Evolutionary conservation across 2,113 vertebrate species (phyloP).

Genomic region (Zosterops borbonicus): DNA sequence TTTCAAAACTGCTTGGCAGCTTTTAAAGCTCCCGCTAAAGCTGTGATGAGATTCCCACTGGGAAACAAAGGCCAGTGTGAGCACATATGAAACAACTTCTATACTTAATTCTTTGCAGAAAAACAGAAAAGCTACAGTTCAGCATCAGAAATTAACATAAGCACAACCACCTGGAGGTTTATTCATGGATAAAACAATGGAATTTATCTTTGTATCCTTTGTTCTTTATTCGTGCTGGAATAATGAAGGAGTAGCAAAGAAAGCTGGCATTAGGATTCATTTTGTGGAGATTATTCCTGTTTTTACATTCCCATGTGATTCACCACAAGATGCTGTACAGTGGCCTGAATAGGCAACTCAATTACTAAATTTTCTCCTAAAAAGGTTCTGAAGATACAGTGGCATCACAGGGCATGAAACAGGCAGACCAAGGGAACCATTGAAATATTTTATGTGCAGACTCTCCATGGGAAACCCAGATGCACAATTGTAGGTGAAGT

Average conservation of each 20-base stretch:
- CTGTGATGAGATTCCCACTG: background rate
- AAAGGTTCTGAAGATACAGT: background rate
- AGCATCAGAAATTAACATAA: slow-evolving; percentile 42
- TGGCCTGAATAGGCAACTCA: background rate
- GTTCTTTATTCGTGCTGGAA: background rate
- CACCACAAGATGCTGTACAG: background rate
- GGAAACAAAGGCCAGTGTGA: slow-evolving; percentile 51
- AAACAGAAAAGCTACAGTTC: slow-evolving; percentile 55
- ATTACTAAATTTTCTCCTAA: background rate
- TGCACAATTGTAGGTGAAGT: background rate
- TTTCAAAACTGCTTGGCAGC: background rate
- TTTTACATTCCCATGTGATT: background rate
- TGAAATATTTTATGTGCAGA: background rate
- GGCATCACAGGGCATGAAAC: background rate
- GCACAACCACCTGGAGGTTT: slow-evolving; percentile 44
- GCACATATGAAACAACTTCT: slow-evolving; percentile 21
- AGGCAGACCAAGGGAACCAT: background rate
- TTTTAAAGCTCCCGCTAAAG: background rate
- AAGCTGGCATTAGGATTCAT: background rate
- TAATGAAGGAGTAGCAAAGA: background rate
- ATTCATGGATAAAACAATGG: slow-evolving; percentile 50
- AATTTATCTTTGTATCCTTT: slow-evolving; percentile 36
- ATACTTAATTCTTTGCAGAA: slow-evolving; percentile 21
- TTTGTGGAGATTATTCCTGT: background rate
- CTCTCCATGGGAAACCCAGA: background rate